These are phyloP conservation scores for Polydesmus complanatus DNA, from an alignment of 2,888 invertebrate genomes.

Conservation along the genomic window DNA sequence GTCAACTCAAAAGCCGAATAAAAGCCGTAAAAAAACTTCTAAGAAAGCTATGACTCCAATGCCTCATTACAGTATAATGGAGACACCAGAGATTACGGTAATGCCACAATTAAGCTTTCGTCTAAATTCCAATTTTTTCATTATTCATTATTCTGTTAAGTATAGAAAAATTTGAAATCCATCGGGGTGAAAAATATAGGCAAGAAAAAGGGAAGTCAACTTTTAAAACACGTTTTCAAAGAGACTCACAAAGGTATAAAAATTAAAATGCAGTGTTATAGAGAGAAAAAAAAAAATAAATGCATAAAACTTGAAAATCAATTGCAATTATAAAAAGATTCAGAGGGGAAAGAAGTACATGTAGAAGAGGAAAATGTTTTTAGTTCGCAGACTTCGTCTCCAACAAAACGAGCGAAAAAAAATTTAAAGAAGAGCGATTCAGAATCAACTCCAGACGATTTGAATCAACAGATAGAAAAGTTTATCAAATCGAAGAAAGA, in stretches of 20 bases:
- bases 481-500: neutral
- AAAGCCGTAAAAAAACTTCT: neutral
- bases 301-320: no score
- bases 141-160: constrained; percentile 18
- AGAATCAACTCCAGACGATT: neutral
- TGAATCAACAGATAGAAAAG: neutral
- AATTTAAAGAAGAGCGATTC: no score
- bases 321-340: no score
- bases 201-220: constrained; percentile 38
- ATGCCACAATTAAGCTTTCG: neutral
- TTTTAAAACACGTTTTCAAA: constrained; percentile 43
- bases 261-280: no score
- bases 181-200: constrained; percentile 41
- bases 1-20: neutral
- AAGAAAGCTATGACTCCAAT: constrained; percentile 7
- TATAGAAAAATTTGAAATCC: constrained; percentile 39
- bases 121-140: neutral
- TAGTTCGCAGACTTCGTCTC: no score
- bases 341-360: no score
- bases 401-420: no score
- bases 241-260: constrained; percentile 39
- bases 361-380: no score
- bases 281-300: no score
- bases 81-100: constrained; percentile 4
- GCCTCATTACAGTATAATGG: constrained; percentile 11